A percentile compares a stretch with the other conserved stretches of the same genome.
These are phyloP conservation scores for Nyctalus aviator DNA, from an alignment of 2,797 vertebrate genomes.

Conservation along the genomic window DNA sequence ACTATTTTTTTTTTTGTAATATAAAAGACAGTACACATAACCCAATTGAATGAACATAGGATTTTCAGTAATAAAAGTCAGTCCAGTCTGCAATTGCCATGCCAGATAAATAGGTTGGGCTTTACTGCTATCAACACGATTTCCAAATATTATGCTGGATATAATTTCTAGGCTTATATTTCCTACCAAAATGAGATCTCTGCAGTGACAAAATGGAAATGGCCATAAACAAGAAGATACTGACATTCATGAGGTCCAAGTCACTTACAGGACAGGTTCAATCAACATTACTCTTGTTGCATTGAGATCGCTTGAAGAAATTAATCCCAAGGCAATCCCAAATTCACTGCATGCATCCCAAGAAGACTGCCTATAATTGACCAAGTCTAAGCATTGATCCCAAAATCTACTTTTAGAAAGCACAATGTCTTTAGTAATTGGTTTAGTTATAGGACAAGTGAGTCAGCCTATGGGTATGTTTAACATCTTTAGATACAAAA, in stretches of 20 bases:
- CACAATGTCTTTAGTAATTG: not conserved
- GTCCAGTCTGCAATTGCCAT: not conserved
- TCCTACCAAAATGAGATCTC: conserved; percentile 5
- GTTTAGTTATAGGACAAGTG: not conserved
- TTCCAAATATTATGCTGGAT: conserved; percentile 28
- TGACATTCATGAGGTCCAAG: not conserved
- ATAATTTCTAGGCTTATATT: conserved; percentile 26
- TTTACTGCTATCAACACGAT: not conserved
- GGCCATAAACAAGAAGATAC: not conserved
- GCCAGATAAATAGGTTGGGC: conserved; percentile 15
- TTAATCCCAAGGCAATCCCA: not conserved
- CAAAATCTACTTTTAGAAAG: conserved; percentile 27
- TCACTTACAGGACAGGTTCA: not conserved
- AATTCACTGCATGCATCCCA: not conserved
- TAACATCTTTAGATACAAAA: conserved; percentile 5
- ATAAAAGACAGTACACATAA: not conserved
- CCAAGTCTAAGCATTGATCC: not conserved
- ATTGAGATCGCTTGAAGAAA: not conserved
- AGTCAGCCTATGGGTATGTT: not conserved
- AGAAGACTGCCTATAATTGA: not conserved
- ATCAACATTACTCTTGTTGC: conserved; percentile 4
- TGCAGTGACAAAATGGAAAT: not conserved
- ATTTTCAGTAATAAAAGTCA: conserved; percentile 47
- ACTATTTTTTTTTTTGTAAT: not conserved
- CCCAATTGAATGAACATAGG: not conserved